Evolutionary conservation across 2,113 vertebrate genomes (phyloP), one percentile per base, ranked within the genome.

Genomic region (Oncorhynchus masou): DNA sequence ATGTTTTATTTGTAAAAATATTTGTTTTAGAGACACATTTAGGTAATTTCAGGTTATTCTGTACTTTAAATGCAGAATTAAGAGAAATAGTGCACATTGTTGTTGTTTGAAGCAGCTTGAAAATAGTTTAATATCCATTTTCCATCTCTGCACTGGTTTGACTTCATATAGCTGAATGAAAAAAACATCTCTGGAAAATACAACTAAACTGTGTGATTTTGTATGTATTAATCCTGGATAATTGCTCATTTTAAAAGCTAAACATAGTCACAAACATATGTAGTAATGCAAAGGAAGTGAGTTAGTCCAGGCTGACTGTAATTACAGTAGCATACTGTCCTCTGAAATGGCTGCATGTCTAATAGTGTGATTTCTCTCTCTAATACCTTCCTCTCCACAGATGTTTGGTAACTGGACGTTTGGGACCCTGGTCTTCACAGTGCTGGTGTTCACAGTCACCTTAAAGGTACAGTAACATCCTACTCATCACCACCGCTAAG

Each of bases 391-490:
- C 74, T 84, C 60, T 82, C 79, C 68, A 39, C 89, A 99, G 98
- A 92, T 99, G 88, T 97, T 99, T 92, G 98, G 98, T 84, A 99
- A 96, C 82, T 99, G 98, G 98, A 99, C 97, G 0, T 99, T 98
- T 62, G 98, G 98, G 72, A 98, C 96, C 0, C 90, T 99, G 81
- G 95, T 99, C 75, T 99, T 99, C 87, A 98, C 97, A 3, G 95
- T 97, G 74, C 92, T 99, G 22, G 96, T 99, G 68, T 96, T 99
- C 90, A 98, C 96, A 0, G 98, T 99, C 82, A 99, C 98, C 0
- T 89, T 99, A 62, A 98, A 99, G 98, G 98, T 99, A 93, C 84
- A 2, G 13, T 62, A 39, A 9, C 68, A 39, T 19, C 5, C 66
- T 15, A 20, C 19, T 2, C 16, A 20, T 62, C 7, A 62, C n/a